Evolutionary conservation across 2,888 invertebrate species (phyloP).

Genomic region (Orthosia gracilis): DNA sequence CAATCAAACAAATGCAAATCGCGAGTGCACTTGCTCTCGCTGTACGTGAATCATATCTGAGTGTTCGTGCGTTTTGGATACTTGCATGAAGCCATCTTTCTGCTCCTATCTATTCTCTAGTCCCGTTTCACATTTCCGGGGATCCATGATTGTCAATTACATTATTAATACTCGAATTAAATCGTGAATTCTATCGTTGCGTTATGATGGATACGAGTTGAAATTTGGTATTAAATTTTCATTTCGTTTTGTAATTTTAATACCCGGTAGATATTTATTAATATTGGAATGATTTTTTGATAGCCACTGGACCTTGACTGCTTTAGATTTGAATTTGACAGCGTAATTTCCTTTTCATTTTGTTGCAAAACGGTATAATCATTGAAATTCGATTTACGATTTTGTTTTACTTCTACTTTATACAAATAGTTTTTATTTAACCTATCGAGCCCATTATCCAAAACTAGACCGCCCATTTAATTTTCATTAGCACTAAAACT

Average conservation of each 20-base stretch:
- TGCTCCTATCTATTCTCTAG: neutral
- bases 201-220: slow-evolving; percentile 55
- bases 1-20: neutral
- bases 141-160: slow-evolving; percentile 62
- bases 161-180: slow-evolving; percentile 58
- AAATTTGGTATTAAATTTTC: slow-evolving; percentile 27
- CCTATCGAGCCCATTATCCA: slow-evolving; percentile 5
- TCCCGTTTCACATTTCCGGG: slow-evolving; percentile 40
- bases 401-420: neutral
- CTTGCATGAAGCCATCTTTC: neutral
- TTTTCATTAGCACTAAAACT: slow-evolving; percentile 58
- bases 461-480: slow-evolving; percentile 25
- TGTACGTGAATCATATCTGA: no score
- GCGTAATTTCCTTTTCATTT: neutral
- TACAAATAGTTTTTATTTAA: neutral
- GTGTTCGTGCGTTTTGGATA: neutral
- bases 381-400: neutral
- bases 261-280: neutral
- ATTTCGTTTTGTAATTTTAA: slow-evolving; percentile 13
- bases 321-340: neutral
- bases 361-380: neutral
- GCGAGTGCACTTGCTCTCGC: neutral
- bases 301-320: neutral
- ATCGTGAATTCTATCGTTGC: slow-evolving; percentile 43
- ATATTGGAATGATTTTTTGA: slow-evolving; percentile 18